Percentiles rank a stretch among this genome's conserved stretches.
Conservation (phyloP, 2,113 vertebrate species). For the Murina feae region DNA sequence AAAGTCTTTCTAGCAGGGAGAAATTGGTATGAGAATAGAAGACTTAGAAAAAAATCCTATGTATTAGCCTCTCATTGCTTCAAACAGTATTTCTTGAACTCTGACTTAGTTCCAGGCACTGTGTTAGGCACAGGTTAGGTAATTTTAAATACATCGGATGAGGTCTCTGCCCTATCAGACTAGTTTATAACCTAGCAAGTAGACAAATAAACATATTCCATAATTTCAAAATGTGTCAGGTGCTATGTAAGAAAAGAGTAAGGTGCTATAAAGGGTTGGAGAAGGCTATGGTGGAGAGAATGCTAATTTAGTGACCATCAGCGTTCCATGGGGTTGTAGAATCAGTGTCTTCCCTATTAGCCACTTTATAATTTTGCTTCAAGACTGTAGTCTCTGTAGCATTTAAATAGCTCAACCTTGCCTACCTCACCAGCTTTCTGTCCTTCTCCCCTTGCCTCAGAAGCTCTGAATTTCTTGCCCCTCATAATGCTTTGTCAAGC, state of each 20-base stretch:
- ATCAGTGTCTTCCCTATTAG: neutral
- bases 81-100: neutral
- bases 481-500: neutral
- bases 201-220: neutral
- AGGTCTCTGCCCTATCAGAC: neutral
- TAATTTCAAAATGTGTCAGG: neutral
- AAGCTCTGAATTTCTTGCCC: neutral
- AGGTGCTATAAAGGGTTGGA: neutral
- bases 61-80: neutral
- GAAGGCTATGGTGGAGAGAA: neutral
- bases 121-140: neutral
- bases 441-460: neutral
- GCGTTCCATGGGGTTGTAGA: neutral
- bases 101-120: neutral
- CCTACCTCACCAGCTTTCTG: neutral
- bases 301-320: neutral
- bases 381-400: neutral
- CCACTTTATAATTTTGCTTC: neutral
- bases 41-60: neutral
- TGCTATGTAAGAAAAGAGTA: neutral
- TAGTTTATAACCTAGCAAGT: neutral
- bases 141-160: neutral
- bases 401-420: neutral
- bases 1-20: neutral
- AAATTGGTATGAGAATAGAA: neutral